A percentile compares a stretch with the other conserved stretches of the same genome.
These are phyloP conservation scores for Chalcosyrphus nemorum DNA, from an alignment of 2,888 invertebrate species.

Conservation along the genomic window DNA sequence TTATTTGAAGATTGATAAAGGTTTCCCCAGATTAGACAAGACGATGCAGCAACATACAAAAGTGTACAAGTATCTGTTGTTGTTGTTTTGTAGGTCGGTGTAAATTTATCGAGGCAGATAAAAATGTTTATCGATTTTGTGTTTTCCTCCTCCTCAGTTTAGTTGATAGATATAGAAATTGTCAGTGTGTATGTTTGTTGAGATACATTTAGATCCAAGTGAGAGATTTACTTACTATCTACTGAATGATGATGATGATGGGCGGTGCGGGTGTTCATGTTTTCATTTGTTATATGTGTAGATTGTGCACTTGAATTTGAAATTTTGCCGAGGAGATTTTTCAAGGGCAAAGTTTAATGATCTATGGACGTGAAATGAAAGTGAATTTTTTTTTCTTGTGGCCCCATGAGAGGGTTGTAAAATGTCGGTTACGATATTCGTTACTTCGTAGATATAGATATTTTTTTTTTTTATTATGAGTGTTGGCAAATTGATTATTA, in stretches of 20 bases:
- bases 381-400: background rate
- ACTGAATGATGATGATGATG: background rate
- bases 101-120: constrained; percentile 25
- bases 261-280: background rate
- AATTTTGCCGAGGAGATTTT: background rate
- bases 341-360: constrained; percentile 28
- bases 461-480: background rate
- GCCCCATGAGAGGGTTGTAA: background rate
- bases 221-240: constrained; percentile 14
- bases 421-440: background rate
- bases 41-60: constrained; percentile 3
- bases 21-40: constrained; percentile 26
- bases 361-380: constrained; percentile 16
- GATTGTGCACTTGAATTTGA: constrained; percentile 16
- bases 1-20: constrained; percentile 53
- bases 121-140: constrained; percentile 32
- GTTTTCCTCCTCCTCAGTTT: too few relatives aligned
- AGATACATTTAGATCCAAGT: background rate
- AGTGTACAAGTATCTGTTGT: constrained; percentile 28
- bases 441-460: background rate
- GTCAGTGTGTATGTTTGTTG: too few relatives aligned
- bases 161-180: too few relatives aligned
- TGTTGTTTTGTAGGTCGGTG: constrained; percentile 4
- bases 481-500: constrained; percentile 9
- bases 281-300: background rate